These are phyloP conservation scores for Platyrinchus mystaceus DNA, from an alignment of 2,797 vertebrate species.

Conservation along the genomic window DNA sequence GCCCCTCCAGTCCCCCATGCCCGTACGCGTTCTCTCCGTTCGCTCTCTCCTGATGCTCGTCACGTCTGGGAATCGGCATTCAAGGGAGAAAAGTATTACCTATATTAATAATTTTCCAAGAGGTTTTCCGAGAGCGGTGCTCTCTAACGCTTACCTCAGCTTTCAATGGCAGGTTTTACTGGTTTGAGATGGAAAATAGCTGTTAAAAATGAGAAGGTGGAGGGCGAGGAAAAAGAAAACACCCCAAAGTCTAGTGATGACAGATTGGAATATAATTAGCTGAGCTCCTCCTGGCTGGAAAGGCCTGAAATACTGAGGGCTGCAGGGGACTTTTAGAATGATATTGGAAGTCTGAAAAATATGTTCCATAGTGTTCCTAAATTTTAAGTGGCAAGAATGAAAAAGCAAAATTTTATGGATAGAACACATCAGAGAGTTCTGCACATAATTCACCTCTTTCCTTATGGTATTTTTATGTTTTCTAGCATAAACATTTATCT, in stretches of 20 bases:
- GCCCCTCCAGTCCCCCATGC: too few relatives aligned
- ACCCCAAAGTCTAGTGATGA: background rate
- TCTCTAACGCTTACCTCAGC: background rate
- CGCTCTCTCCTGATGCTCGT: accelerated
- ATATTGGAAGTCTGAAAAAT: background rate
- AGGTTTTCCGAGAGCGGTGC: background rate
- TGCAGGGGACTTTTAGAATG: background rate
- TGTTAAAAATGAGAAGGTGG: background rate
- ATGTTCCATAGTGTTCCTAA: background rate
- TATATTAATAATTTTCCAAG: background rate
- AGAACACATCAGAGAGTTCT: background rate
- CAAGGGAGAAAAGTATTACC: background rate
- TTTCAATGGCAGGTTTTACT: background rate
- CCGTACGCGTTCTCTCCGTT: too few relatives aligned
- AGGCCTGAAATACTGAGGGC: background rate
- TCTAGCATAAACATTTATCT: background rate
- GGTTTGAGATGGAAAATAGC: background rate
- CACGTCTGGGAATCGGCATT: background rate
- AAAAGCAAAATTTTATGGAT: background rate
- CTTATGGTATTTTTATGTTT: background rate
- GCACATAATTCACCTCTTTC: background rate
- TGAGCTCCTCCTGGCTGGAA: background rate
- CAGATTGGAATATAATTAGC: background rate
- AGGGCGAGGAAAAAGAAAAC: background rate
- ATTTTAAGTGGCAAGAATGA: background rate